A percentile compares a stretch with the other conserved stretches of the same genome.
These are phyloP conservation scores for Odiellus spinosus DNA, from an alignment of 2,888 invertebrate species.

Conservation along the genomic window DNA sequence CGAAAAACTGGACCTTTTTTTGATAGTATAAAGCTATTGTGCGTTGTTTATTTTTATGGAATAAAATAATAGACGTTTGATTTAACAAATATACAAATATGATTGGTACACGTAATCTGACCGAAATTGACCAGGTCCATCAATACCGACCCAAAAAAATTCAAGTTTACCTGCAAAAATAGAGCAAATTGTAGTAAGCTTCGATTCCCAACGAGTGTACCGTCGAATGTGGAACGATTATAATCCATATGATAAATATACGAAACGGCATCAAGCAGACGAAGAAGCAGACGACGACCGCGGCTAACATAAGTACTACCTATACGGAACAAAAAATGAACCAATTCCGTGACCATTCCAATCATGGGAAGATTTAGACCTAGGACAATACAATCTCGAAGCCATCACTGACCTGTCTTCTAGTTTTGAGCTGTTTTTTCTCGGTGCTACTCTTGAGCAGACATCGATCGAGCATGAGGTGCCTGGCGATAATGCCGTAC, in stretches of 20 bases:
- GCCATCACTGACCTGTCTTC: constrained; percentile 48
- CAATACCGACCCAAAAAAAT: no score
- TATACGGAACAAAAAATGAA: no score
- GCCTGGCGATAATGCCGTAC: constrained; percentile 69
- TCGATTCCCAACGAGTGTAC: constrained; percentile 55
- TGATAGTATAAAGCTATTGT: no score
- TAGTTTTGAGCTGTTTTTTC: constrained; percentile 4
- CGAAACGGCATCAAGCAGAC: constrained; percentile 74
- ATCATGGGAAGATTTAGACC: no score
- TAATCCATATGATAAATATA: constrained; percentile 70
- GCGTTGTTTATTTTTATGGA: no score
- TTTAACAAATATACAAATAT: no score
- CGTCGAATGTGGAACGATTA: constrained; percentile 51
- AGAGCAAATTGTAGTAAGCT: constrained; percentile 61
- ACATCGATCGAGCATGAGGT: constrained; percentile 42
- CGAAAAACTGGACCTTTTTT: no score
- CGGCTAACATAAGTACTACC: constrained; percentile 67
- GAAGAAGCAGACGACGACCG: constrained; percentile 77
- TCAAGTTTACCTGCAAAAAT: constrained; percentile 41
- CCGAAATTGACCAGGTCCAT: no score
- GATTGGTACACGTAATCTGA: no score
- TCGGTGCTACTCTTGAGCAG: background rate
- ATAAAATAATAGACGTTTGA: no score
- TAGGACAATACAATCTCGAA: no score
- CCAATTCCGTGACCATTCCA: no score